phyloP scores from a whole-genome alignment of 2,888 invertebrate genomes.

The Syrphus vitripennis region DNA sequence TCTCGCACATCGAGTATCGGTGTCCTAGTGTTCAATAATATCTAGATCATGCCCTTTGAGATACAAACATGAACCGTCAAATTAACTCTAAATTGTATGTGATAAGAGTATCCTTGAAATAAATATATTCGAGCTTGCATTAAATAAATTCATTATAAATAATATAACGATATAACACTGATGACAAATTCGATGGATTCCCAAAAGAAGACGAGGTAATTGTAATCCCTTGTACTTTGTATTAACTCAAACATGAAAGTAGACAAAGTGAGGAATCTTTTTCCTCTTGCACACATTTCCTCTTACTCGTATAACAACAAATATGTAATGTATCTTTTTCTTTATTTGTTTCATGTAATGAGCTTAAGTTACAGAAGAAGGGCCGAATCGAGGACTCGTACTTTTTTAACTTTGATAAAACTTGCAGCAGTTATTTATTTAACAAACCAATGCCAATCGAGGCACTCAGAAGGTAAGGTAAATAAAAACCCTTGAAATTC shows the following conservation, averaged over 20 bases:
- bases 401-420: constrained; percentile 22
- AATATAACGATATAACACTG: too few relatives aligned
- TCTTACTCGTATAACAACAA: background rate
- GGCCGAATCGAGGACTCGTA: background rate
- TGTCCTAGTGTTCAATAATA: too few relatives aligned
- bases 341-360: background rate
- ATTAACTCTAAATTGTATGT: too few relatives aligned
- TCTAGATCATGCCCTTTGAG: too few relatives aligned
- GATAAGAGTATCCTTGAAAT: too few relatives aligned
- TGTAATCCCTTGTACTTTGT: background rate
- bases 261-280: background rate
- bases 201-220: background rate
- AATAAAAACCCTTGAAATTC: constrained; percentile 32
- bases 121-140: too few relatives aligned
- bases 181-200: too few relatives aligned
- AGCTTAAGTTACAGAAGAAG: constrained; percentile 2
- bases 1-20: too few relatives aligned
- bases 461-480: constrained; percentile 29
- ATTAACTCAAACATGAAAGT: background rate
- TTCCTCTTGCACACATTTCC: too few relatives aligned
- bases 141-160: too few relatives aligned
- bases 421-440: constrained; percentile 18
- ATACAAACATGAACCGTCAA: too few relatives aligned
- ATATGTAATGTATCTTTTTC: background rate
- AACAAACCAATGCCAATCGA: constrained; percentile 45